Percentiles rank a stretch among this genome's conserved stretches.
These are phyloP conservation scores for Stenodema calcarata DNA, from an alignment of 2,888 invertebrate species.

Conservation along the genomic window DNA sequence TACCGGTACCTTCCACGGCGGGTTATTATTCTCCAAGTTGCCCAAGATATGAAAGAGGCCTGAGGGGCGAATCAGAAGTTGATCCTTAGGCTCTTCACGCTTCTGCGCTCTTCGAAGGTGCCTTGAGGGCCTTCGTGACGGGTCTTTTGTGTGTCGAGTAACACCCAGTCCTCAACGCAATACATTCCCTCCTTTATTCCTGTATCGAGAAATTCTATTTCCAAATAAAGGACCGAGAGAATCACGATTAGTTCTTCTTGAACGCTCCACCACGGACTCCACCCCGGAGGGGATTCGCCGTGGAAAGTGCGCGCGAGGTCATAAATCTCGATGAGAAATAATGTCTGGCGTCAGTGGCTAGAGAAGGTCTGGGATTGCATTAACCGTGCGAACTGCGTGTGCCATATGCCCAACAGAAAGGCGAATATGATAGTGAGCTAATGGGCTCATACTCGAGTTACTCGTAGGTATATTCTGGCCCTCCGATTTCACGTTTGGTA, in stretches of 20 bases:
- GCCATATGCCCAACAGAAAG: not conserved
- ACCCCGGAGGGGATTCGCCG: not conserved
- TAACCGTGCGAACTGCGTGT: not conserved
- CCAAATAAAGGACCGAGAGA: not conserved
- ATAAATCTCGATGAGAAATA: not conserved
- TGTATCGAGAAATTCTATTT: not conserved
- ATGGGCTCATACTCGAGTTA: too few relatives aligned
- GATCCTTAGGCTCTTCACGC: slow-evolving; percentile 5
- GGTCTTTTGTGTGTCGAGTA: slow-evolving; percentile 23
- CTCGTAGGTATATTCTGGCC: too few relatives aligned
- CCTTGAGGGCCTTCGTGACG: slow-evolving; percentile 29
- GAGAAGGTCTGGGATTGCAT: not conserved
- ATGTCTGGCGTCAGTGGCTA: not conserved
- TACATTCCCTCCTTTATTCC: not conserved
- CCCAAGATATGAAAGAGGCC: not conserved
- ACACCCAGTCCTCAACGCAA: not conserved
- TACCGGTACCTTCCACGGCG: not conserved
- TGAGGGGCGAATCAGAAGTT: slow-evolving; percentile 15
- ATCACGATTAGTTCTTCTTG: not conserved
- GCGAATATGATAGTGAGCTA: too few relatives aligned
- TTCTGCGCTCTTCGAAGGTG: not conserved
- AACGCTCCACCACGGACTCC: too few relatives aligned
- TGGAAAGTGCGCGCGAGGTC: not conserved
- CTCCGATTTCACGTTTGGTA: too few relatives aligned
- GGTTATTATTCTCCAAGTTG: not conserved